Evolutionary conservation across 2,797 vertebrate genomes (phyloP).

Genomic region (Lates japonicus): DNA sequence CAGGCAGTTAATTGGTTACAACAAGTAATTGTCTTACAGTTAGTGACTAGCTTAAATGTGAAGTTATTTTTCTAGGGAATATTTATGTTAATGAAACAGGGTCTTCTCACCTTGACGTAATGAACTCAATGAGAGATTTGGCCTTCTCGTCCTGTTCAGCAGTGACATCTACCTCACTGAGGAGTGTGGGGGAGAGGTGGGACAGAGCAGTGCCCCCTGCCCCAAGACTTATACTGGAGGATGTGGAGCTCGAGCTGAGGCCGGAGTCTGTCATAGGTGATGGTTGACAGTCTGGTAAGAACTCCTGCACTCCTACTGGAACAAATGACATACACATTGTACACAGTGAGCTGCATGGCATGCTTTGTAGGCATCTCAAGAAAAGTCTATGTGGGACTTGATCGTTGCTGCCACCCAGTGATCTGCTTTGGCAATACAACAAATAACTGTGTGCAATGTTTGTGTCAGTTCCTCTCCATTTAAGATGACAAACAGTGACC

Average conservation of each 20-base stretch:
- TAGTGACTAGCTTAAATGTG: background rate
- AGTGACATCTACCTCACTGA: slow-evolving; percentile 93
- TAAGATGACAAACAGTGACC: background rate
- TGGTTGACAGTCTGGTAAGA: slow-evolving; percentile 95
- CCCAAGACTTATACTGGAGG: slow-evolving; percentile 98
- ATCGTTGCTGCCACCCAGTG: slow-evolving; percentile 59
- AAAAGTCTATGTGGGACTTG: background rate
- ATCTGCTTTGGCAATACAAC: slow-evolving; percentile 11
- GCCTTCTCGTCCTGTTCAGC: slow-evolving; percentile 96
- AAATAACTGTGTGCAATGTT: background rate
- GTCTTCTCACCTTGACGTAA: slow-evolving; percentile 94
- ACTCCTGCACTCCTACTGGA: slow-evolving; percentile 90
- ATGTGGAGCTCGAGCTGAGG: slow-evolving; percentile 98
- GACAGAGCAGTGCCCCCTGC: slow-evolving; percentile 77
- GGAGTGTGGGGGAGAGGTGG: slow-evolving; percentile 89
- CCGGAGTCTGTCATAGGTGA: slow-evolving; percentile 99
- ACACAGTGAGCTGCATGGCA: background rate
- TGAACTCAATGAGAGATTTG: slow-evolving; percentile 98
- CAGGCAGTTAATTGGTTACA: background rate
- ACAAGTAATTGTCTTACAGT: background rate
- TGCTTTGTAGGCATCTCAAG: background rate
- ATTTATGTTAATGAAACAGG: no score
- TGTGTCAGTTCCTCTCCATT: background rate
- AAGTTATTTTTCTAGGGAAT: background rate
- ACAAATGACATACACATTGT: background rate